A percentile compares a stretch with the other conserved stretches of the same genome.
Evolutionary conservation across 2,888 invertebrate genomes (phyloP).

Genomic region (Eudasyphora cyanicolor): DNA sequence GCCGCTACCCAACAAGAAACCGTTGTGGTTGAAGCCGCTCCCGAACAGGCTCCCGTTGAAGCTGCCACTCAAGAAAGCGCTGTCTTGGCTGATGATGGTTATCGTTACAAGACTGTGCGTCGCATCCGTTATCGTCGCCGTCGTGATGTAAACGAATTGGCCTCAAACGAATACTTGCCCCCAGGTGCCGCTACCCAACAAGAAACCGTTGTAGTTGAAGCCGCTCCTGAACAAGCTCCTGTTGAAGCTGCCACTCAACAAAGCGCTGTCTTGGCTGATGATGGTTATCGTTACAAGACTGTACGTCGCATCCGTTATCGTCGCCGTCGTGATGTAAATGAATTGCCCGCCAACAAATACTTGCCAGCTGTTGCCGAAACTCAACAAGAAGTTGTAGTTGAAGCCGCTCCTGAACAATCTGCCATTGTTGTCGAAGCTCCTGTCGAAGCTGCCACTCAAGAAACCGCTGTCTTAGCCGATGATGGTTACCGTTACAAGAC

Average conservation of each 20-base stretch:
- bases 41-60: conserved; percentile 59
- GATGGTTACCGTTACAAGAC: conserved; percentile 75
- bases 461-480: conserved; percentile 65
- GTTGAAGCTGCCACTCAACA: conserved; percentile 58
- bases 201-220: conserved; percentile 52
- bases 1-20: conserved; percentile 61
- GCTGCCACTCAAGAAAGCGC: conserved; percentile 42
- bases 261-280: conserved; percentile 69
- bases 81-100: conserved; percentile 71
- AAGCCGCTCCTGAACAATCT: conserved; percentile 31
- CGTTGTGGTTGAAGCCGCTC: background rate
- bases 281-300: conserved; percentile 78
- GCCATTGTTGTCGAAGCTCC: conserved; percentile 32
- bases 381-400: conserved; percentile 50
- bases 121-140: conserved; percentile 49
- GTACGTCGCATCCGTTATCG: conserved; percentile 71
- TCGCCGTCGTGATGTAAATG: conserved; percentile 68
- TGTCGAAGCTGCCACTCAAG: conserved; percentile 57
- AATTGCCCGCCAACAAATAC: conserved; percentile 71
- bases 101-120: conserved; percentile 51
- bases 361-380: conserved; percentile 68
- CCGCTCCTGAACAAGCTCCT: conserved; percentile 40
- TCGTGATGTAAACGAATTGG: conserved; percentile 72
- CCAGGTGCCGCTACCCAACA: conserved; percentile 47
- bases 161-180: conserved; percentile 41